Conservation (phyloP, 1,140 invertebrate genomes). For the Wiebesia pumilae region DNA sequence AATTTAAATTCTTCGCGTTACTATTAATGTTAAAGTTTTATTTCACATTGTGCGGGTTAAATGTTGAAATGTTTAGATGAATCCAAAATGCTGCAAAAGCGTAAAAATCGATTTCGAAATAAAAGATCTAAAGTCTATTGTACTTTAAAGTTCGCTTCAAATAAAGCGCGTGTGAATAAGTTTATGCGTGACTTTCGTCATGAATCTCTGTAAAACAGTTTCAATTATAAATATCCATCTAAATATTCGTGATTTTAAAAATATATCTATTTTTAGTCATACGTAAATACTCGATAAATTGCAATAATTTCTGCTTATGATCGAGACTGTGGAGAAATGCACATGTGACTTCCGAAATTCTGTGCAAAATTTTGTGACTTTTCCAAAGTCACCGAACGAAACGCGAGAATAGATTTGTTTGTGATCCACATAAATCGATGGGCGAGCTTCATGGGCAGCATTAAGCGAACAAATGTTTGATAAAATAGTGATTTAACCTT, state of each 20-base stretch:
- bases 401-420: neutral
- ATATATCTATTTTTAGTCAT: neutral
- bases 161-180: neutral
- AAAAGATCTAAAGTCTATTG: neutral
- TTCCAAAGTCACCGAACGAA: constrained; percentile 7
- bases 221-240: neutral
- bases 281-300: neutral
- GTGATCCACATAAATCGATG: constrained; percentile 32
- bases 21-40: neutral
- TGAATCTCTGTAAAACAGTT: neutral
- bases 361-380: constrained; percentile 13
- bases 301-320: neutral
- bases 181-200: neutral
- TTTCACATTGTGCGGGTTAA: neutral
- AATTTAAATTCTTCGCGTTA: neutral
- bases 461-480: constrained; percentile 62
- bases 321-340: constrained; percentile 25
- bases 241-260: neutral
- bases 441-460: constrained; percentile 51
- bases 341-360: neutral
- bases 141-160: neutral
- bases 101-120: neutral
- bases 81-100: neutral
- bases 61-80: neutral
- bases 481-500: constrained; percentile 65